Percentiles rank a stretch among this genome's conserved stretches.
phyloP scores from a whole-genome alignment of 2,888 invertebrate species.

The Orthosia incerta region DNA sequence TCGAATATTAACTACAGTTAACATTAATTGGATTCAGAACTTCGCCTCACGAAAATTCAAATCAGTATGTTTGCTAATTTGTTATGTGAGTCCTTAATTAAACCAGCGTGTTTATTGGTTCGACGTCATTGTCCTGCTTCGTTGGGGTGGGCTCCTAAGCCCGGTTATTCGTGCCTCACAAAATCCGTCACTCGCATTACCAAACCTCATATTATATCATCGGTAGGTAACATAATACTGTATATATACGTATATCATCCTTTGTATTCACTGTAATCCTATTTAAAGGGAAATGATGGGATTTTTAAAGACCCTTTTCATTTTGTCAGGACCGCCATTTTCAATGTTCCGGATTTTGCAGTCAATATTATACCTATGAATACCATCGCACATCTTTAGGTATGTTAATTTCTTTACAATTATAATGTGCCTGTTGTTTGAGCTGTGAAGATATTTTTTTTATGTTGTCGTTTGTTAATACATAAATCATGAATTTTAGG shows the following conservation, averaged over 20 bases:
- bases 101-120: constrained; percentile 41
- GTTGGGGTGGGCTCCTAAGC: constrained; percentile 41
- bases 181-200: constrained; percentile 64
- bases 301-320: constrained; percentile 59
- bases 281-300: constrained; percentile 52
- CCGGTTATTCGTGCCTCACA: constrained; percentile 52
- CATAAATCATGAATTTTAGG: too few species aligned
- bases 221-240: constrained; percentile 50
- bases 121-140: constrained; percentile 53
- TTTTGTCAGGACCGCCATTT: constrained; percentile 45
- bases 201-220: constrained; percentile 58
- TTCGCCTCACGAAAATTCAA: constrained; percentile 9
- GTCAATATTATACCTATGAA: constrained; percentile 23
- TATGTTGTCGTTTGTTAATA: background rate
- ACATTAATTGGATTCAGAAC: constrained; percentile 12
- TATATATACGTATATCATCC: constrained; percentile 32
- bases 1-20: constrained; percentile 2
- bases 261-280: constrained; percentile 63
- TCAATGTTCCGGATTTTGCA: constrained; percentile 35
- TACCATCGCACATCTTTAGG: constrained; percentile 2
- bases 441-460: background rate
- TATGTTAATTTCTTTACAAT: background rate
- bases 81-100: constrained; percentile 42
- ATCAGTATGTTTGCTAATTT: constrained; percentile 26
- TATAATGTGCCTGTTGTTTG: background rate